Percentiles rank a stretch among this genome's conserved stretches.
Conservation (phyloP, 1,140 invertebrate species). For the Ectropis grisescens region DNA sequence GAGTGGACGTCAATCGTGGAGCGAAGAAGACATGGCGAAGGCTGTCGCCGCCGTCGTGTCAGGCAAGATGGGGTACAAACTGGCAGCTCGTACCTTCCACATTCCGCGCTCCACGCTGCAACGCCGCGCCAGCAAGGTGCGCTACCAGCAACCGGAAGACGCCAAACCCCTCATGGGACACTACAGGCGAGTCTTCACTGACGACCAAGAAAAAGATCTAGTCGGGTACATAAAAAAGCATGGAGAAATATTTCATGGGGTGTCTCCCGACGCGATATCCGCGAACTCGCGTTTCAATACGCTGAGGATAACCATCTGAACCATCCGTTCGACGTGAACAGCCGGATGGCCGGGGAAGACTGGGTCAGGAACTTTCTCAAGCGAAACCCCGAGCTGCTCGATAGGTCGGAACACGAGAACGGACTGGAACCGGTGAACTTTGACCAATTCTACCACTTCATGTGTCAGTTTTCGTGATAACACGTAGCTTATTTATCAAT, state of each 20-base stretch:
- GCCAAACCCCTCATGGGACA: conserved; percentile 58
- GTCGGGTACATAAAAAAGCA: conserved; percentile 61
- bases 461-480: conserved; percentile 59
- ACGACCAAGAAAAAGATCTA: conserved; percentile 56
- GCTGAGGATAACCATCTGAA: conserved; percentile 56
- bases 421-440: conserved; percentile 59
- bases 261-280: conserved; percentile 53
- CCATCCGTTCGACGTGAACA: conserved; percentile 56
- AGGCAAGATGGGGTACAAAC: conserved; percentile 65
- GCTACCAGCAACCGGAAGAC: conserved; percentile 52
- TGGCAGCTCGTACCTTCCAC: conserved; percentile 57
- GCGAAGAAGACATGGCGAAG: conserved; percentile 61
- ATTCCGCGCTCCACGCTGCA: conserved; percentile 60
- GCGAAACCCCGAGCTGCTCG: conserved; percentile 49
- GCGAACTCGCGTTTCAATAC: conserved; percentile 57
- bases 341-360: conserved; percentile 59
- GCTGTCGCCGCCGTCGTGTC: conserved; percentile 62
- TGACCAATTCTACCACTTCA: conserved; percentile 63
- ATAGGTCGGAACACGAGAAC: conserved; percentile 41
- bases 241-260: conserved; percentile 62
- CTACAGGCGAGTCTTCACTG: conserved; percentile 56
- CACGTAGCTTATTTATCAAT: conserved; percentile 7
- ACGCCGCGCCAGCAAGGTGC: conserved; percentile 53
- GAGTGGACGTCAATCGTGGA: conserved; percentile 65
- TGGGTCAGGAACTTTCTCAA: conserved; percentile 64